These are phyloP conservation scores for Sphecodes monilicornis DNA, from an alignment of 2,888 invertebrate species.

Conservation along the genomic window DNA sequence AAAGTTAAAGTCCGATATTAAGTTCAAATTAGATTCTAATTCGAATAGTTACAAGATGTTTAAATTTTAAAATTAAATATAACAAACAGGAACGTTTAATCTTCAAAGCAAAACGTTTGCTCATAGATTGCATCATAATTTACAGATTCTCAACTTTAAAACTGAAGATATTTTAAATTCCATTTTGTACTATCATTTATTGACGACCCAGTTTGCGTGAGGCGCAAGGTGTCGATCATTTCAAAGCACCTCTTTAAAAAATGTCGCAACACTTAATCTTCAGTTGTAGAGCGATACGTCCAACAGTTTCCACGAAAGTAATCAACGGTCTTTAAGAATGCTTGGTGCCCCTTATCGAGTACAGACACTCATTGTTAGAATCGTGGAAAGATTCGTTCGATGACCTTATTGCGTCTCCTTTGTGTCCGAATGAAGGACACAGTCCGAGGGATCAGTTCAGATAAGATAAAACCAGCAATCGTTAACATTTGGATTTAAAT, in stretches of 20 bases:
- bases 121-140: no score
- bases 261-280: neutral
- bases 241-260: neutral
- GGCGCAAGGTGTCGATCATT: neutral
- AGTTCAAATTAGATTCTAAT: no score
- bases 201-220: neutral
- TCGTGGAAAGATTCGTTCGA: constrained; percentile 51
- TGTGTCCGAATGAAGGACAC: constrained; percentile 14
- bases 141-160: neutral
- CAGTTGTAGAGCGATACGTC: neutral
- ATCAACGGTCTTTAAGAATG: constrained; percentile 16
- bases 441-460: constrained; percentile 30
- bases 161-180: neutral
- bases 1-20: no score
- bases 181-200: neutral
- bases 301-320: constrained; percentile 24
- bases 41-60: neutral
- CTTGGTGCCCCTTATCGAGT: constrained; percentile 39
- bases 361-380: constrained; percentile 30
- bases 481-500: constrained; percentile 23
- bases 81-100: neutral
- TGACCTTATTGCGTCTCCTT: constrained; percentile 37
- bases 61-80: neutral
- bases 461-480: constrained; percentile 61
- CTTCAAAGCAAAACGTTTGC: no score